Evolutionary conservation across 23 tunicate genomes (phyloP), one percentile per base, ranked within the genome.

Genomic region (Styela clava): DNA sequence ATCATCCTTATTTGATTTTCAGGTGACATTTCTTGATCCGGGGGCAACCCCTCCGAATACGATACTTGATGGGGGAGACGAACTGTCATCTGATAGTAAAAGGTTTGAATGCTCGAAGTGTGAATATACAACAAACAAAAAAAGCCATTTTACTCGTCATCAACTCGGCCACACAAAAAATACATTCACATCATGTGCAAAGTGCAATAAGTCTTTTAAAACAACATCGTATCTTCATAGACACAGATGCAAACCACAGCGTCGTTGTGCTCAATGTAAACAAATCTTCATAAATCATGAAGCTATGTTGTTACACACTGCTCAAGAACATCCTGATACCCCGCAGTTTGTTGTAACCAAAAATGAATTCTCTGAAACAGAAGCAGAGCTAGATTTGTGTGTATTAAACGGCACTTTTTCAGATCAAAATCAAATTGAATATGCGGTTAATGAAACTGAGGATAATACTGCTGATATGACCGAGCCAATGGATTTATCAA

Each of bases 51-150:
- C 71, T 5, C 30, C 71, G 31, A 65, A 26, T 25, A 5, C 16
- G 9, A 5, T 5, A 3, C 9, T 16, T 3, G 31, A 28, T 28
- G n/a, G n/a, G n/a, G n/a, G n/a, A n/a, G n/a, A n/a, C n/a, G n/a
- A n/a, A n/a, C n/a, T n/a, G n/a, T 26, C 16, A 26, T 3, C 30
- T 3, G 52, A 33, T 26, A 44, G 21, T 16, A 88, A 88, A 63
- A 78, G 64, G 64, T 81, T 79, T 62, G 29, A 26, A 21, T 92
- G 97, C 61, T 74, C 67, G 28, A 28, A 73, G 68, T 92, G 97
- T 74, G 90, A 91, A 19, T 92, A 92, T 73, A 33, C 92, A 12
- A 92, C 97, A 12, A 86, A 92, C 83, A 83, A 90, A 12, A 81
- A 64, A 88, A 86, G 91, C 29, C 97, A 87, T 65, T 86, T 64